phyloP scores from a whole-genome alignment of 2,113 vertebrate species.

The Brienomyrus longianalis region DNA sequence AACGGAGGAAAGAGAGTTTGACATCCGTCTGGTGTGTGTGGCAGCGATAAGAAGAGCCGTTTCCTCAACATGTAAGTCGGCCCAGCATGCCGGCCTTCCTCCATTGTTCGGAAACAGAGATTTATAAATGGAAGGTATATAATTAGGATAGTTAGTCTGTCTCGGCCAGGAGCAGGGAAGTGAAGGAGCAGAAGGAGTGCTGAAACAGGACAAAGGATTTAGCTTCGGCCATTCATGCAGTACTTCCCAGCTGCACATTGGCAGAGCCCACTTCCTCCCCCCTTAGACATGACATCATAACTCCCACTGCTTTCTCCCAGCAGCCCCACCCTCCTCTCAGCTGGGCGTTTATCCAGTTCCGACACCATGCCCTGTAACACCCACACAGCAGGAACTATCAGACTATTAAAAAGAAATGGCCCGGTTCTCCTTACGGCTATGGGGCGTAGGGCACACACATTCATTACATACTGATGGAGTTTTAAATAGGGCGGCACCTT shows the following conservation, averaged over 20 bases:
- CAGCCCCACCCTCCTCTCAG: neutral
- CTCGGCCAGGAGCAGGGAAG: conserved; percentile 24
- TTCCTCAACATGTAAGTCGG: conserved; percentile 46
- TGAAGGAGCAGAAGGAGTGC: conserved; percentile 17
- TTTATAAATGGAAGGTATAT: conserved; percentile 56
- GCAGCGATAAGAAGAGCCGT: conserved; percentile 58
- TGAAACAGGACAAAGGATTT: conserved; percentile 37
- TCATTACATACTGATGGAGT: neutral
- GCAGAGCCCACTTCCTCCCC: conserved; percentile 29
- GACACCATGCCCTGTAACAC: neutral
- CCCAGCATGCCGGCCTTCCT: conserved; percentile 29
- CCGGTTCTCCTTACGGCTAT: neutral
- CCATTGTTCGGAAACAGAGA: conserved; percentile 50
- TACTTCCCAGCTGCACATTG: conserved; percentile 39
- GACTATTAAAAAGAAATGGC: neutral
- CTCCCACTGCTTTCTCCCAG: neutral
- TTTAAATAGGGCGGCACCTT: neutral
- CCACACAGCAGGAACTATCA: neutral
- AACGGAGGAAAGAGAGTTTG: conserved; percentile 40
- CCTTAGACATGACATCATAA: conserved; percentile 19
- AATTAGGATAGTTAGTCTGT: conserved; percentile 45
- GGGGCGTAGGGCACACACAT: neutral
- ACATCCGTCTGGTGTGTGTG: conserved; percentile 44
- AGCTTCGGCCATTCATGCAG: conserved; percentile 36
- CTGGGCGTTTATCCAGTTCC: neutral